Evolutionary conservation across 64 coral and sea anemone genomes (phyloP), one percentile per base, ranked within the genome.

Genomic region (Montipora sp.): DNA sequence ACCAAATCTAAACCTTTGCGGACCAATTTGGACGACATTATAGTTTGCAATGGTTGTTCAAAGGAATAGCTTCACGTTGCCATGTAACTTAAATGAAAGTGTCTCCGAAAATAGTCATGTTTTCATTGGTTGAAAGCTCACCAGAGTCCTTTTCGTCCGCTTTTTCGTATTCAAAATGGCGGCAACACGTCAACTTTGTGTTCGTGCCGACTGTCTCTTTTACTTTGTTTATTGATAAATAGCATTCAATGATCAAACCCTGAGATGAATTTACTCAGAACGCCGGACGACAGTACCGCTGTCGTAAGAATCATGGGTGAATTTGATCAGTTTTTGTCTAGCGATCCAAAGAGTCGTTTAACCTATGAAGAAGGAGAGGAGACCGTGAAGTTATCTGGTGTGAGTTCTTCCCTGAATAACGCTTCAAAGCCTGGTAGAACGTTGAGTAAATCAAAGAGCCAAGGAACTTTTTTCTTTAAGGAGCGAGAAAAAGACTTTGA

Each of bases 221-320:
- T 8, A 6, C 53, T 3, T 36, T 36, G 2, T 36, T 36, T 8
- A 2, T 57, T 57, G 0, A 57, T 3, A 8, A 6, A 4, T 57
- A n/a, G 5, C 11, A 21, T 21, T 49, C n/a, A 2, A 27, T 10
- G 19, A 18, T 48, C 5, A 55, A 72, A 81, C 36, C 43, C 8
- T 8, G 71, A 82, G 65, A 96, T 96, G 95, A 96, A 96, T 90
- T 77, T 96, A n/a, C 83, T 98, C 48, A 93, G 80, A 88, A 98
- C 95, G 19, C 95, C 95, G 78, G 95, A 98, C 23, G 95, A 98
- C 69, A 98, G 95, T 47, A 98, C 95, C 36, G 95, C 95, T 72
- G 89, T 98, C 49, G 92, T 98, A 50, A 88, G 89, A 45, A 98
- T 98, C 20, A 98, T 98, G 95, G 89, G 95, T 7, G 95, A 98